Conservation (phyloP, 2,888 invertebrate genomes). For the Trichacis sp. region DNA sequence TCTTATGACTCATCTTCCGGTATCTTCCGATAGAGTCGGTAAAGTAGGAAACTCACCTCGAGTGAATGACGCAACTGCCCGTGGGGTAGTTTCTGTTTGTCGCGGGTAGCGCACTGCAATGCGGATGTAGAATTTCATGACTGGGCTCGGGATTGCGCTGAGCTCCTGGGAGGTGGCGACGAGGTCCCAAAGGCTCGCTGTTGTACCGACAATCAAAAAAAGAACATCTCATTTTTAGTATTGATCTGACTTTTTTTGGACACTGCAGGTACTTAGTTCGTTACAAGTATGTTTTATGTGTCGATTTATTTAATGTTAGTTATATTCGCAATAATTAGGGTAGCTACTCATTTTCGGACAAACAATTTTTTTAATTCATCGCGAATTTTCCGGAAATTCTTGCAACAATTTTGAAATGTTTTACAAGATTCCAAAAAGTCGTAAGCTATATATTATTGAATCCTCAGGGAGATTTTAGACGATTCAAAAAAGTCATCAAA, state of each 20-base stretch:
- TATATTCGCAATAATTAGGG: no score
- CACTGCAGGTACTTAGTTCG: no score
- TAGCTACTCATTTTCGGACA: no score
- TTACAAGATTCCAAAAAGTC: no score
- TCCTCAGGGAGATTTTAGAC: no score
- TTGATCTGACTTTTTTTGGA: background rate
- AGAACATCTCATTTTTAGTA: background rate
- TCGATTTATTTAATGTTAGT: no score
- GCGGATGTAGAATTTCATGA: constrained; percentile 48
- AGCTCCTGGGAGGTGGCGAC: constrained; percentile 58
- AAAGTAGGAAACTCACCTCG: constrained; percentile 54
- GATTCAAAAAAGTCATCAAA: no score
- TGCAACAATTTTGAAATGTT: no score
- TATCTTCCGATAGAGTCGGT: constrained; percentile 12
- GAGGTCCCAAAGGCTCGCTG: constrained; percentile 58
- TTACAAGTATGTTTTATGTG: no score
- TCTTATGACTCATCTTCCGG: background rate
- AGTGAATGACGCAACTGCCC: constrained; percentile 58
- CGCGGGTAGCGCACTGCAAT: constrained; percentile 47
- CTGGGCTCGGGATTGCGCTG: constrained; percentile 23
- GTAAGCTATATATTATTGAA: no score
- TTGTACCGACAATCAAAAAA: constrained; percentile 34
- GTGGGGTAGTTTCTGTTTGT: constrained; percentile 48
- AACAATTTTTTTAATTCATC: no score
- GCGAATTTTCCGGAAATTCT: no score